Base-by-base conservation (phyloP, 2,888 invertebrate species). In the Anthrax anthrax region DNA sequence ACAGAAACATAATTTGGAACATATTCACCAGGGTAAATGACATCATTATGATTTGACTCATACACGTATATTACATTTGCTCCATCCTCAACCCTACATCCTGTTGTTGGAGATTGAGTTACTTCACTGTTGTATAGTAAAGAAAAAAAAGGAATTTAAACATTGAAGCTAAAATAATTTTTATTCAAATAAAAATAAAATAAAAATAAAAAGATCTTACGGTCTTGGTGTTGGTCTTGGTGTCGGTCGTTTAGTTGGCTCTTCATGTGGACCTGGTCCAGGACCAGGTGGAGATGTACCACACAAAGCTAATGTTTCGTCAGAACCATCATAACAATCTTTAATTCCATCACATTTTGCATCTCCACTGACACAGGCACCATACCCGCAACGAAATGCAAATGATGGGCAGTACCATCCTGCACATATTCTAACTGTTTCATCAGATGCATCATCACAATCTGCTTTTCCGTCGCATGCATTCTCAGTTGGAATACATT, bases 401-500 rank as follows among this genome's bases (percentile, higher is more conserved):
- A 51, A 58, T 2, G 44, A 13, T 3, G 58, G 58, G 46, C 61
- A 61, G 4, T 37, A 23, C 4, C 16, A 29, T 5, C 47, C 37
- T 1, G 49, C 38, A 43, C 60, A 60, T 5, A 50, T 17, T 34
- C 50, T 48, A 5, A 50, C 47, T 0, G 55, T 55, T 50, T 61
- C 61, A 51, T 61, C 61, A 2, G 57, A 55, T 16, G 51, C 51
- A 50, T 60, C 60, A 0, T 14, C 2, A 40, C 60, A 60, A 44
- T 60, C 43, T 1, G 27, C 12, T 2, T 13, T 70, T 3, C 72
- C 70, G 52, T 78, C 75, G 0, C 61, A 61, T 0, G 40, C 48
- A 4, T 47, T 41, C 1, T 52, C 47, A 8, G 16, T n/a, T 2
- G 38, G 42, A 5, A 57, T 56, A 37, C 60, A 60, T 39, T 54